A percentile compares a stretch with the other conserved stretches of the same genome.
phyloP scores from a whole-genome alignment of 2,113 vertebrate species.

The Oostethus manadensis region DNA sequence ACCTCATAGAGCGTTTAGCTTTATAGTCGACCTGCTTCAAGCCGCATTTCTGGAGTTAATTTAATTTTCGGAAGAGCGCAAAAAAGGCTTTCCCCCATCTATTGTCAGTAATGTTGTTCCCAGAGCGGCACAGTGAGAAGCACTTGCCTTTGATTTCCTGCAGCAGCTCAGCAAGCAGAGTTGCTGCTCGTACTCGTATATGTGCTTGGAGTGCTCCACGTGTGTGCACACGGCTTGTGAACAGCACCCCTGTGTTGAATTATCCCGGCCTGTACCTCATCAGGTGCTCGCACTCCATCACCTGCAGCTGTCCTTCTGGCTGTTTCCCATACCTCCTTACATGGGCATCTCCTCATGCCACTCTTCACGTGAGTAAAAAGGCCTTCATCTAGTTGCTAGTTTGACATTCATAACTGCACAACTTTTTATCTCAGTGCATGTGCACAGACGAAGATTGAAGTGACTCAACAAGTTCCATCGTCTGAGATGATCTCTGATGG shows the following conservation, averaged over 20 bases:
- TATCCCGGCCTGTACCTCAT: slow-evolving; percentile 5
- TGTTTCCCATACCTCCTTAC: slow-evolving; percentile 26
- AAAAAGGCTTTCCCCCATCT: background rate
- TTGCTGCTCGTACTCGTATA: background rate
- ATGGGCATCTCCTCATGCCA: slow-evolving; percentile 13
- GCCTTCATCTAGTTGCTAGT: slow-evolving; percentile 30
- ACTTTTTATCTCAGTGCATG: slow-evolving; percentile 22
- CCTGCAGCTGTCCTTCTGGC: slow-evolving; percentile 5
- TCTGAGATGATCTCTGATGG: too few species aligned
- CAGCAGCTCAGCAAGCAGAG: background rate
- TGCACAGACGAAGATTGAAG: slow-evolving; percentile 34
- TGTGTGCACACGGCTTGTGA: slow-evolving; percentile 7
- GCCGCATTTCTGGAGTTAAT: too few species aligned
- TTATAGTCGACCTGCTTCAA: too few species aligned
- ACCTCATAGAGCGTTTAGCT: too few species aligned
- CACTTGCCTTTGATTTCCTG: slow-evolving; percentile 18
- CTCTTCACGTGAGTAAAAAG: slow-evolving; percentile 30
- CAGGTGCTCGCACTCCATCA: slow-evolving; percentile 1
- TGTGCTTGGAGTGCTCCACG: background rate
- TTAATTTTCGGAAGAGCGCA: too few species aligned
- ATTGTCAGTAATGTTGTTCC: background rate
- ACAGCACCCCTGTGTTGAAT: slow-evolving; percentile 27
- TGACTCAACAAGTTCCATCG: too few species aligned
- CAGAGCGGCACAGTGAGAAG: slow-evolving; percentile 9
- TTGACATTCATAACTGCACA: slow-evolving; percentile 46